Evolutionary conservation across 2,113 vertebrate species (phyloP).

Genomic region (Neolamprologus brichardi): DNA sequence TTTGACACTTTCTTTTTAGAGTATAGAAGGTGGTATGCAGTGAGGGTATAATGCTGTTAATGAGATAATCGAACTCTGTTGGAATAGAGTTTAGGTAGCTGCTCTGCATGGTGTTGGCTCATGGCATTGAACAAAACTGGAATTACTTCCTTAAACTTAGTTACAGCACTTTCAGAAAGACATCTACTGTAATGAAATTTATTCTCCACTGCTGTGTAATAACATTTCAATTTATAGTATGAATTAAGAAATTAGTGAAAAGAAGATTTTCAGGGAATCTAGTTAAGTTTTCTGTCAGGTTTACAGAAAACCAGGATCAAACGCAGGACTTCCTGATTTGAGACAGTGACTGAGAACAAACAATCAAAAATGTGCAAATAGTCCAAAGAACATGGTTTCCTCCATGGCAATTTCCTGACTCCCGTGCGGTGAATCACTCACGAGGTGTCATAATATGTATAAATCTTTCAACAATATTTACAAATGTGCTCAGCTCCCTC

Average conservation of each 20-base stretch:
- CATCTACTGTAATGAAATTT: background rate
- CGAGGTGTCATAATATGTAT: background rate
- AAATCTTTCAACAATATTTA: background rate
- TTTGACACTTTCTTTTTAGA: background rate
- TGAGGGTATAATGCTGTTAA: background rate
- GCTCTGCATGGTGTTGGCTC: background rate
- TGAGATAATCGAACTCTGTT: background rate
- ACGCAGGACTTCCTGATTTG: background rate
- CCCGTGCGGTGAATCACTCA: background rate
- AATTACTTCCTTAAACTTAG: background rate
- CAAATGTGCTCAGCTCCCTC: background rate
- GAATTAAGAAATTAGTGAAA: background rate
- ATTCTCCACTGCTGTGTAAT: background rate
- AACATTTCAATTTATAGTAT: background rate
- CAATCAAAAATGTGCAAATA: background rate
- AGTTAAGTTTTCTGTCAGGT: background rate
- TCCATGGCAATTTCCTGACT: background rate
- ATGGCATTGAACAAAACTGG: background rate
- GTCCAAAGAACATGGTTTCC: background rate
- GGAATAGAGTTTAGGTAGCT: background rate
- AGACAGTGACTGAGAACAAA: background rate
- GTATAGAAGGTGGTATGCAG: background rate
- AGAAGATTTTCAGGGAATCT: background rate
- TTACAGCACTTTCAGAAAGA: background rate
- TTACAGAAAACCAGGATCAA: background rate